A percentile compares a stretch with the other conserved stretches of the same genome.
phyloP scores from a whole-genome alignment of 2,797 vertebrate genomes.

The Apogon talboti region DNA sequence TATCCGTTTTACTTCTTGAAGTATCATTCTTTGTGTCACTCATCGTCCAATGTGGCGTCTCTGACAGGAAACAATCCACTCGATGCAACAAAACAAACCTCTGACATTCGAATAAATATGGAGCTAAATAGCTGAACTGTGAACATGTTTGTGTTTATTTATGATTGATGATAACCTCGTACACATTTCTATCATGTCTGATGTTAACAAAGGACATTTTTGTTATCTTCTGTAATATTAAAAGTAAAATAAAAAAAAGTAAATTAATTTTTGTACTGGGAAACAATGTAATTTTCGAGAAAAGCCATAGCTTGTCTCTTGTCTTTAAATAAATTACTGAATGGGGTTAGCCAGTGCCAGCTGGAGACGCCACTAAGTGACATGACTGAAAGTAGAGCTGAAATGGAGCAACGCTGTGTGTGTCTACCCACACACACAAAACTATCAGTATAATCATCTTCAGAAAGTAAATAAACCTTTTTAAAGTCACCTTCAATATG shows the following conservation, averaged over 20 bases:
- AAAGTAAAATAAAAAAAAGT: constrained; percentile 47
- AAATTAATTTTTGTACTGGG: constrained; percentile 21
- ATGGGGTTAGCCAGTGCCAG: constrained; percentile 48
- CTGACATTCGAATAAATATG: constrained; percentile 53
- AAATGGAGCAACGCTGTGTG: constrained; percentile 10
- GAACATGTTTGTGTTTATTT: constrained; percentile 39
- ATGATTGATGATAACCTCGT: constrained; percentile 16
- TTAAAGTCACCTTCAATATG: constrained; percentile 19
- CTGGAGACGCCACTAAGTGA: constrained; percentile 37
- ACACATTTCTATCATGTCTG: constrained; percentile 31
- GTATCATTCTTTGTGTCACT: constrained; percentile 13
- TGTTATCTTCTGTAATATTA: constrained; percentile 19
- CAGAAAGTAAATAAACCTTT: constrained; percentile 34
- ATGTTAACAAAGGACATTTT: constrained; percentile 37
- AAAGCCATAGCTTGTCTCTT: constrained; percentile 38
- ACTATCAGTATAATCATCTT: constrained; percentile 23
- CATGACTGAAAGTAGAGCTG: constrained; percentile 27
- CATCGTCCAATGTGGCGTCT: background rate
- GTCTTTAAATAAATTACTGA: constrained; percentile 52
- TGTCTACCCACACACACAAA: constrained; percentile 35
- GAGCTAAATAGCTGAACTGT: constrained; percentile 27
- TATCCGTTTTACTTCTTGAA: constrained; percentile 40
- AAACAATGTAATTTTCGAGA: constrained; percentile 51
- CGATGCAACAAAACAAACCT: background rate
- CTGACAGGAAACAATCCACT: background rate